Evolutionary conservation across 2,113 vertebrate species (phyloP).

Genomic region (Mystacornis crossleyi): DNA sequence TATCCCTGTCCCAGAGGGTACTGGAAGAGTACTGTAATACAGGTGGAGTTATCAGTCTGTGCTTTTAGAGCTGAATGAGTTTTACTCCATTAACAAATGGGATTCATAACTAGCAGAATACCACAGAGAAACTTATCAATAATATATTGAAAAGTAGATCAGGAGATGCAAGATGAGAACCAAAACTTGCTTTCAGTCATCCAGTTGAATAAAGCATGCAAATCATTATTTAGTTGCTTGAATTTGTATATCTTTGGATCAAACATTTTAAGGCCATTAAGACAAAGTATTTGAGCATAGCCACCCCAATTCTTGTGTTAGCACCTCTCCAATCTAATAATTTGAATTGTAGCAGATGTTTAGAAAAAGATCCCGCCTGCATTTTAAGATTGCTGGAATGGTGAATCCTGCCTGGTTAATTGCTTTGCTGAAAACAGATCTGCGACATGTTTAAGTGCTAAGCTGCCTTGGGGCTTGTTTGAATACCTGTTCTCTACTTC

Average conservation of each 20-base stretch:
- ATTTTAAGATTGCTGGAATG: neutral
- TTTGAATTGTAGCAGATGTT: neutral
- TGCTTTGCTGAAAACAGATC: conserved; percentile 35
- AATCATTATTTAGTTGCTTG: neutral
- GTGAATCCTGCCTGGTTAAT: neutral
- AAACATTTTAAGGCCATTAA: neutral
- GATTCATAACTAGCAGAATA: neutral
- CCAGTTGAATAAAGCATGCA: neutral
- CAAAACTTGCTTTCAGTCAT: neutral
- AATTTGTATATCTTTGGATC: neutral
- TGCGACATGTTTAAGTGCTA: neutral
- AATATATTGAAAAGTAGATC: neutral
- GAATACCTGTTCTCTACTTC: conserved; percentile 37
- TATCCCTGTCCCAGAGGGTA: neutral
- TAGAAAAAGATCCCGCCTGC: neutral
- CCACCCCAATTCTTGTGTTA: neutral
- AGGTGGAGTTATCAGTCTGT: neutral
- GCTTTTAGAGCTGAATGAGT: neutral
- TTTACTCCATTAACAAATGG: neutral
- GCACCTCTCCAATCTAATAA: neutral
- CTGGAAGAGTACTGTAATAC: neutral
- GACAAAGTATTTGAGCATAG: neutral
- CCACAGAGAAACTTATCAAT: neutral
- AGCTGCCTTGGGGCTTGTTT: conserved; percentile 35
- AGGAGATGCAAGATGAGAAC: neutral